Evolutionary conservation across 2,888 invertebrate species (phyloP).

Genomic region (Bhutanitis thaidina): DNA sequence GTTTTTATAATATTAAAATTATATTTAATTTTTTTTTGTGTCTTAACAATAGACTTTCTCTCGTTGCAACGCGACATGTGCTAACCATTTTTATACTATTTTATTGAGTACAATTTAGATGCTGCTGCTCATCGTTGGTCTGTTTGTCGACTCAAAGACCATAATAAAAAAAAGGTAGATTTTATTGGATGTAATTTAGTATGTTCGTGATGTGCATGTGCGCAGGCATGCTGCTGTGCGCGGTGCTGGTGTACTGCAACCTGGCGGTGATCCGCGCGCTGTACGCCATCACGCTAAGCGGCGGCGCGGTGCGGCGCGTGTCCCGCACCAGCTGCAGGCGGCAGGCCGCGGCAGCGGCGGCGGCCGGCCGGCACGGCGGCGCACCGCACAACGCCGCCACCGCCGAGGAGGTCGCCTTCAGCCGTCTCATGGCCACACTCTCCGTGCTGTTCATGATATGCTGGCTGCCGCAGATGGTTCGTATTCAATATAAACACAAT

Average conservation of each 20-base stretch:
- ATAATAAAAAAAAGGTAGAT: too few species aligned
- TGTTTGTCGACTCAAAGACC: too few species aligned
- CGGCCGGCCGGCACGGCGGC: constrained; percentile 37
- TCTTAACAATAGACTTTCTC: too few species aligned
- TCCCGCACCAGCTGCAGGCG: constrained; percentile 59
- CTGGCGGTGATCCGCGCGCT: constrained; percentile 89
- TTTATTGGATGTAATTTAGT: too few species aligned
- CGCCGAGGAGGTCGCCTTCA: constrained; percentile 91
- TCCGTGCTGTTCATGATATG: constrained; percentile 91
- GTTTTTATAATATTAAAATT: too few species aligned
- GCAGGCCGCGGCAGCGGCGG: constrained; percentile 42
- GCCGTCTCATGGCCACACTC: constrained; percentile 90
- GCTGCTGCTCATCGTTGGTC: too few species aligned
- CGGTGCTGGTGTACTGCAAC: constrained; percentile 90
- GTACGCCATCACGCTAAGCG: constrained; percentile 76
- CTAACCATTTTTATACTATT: too few species aligned
- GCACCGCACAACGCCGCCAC: constrained; percentile 77
- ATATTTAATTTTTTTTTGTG: too few species aligned
- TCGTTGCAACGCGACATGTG: too few species aligned
- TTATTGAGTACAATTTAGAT: too few species aligned
- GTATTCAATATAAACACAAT: constrained; percentile 29
- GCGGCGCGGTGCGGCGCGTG: constrained; percentile 46
- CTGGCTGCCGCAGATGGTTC: constrained; percentile 94
- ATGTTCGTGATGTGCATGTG: constrained; percentile 65
- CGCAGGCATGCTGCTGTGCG: constrained; percentile 84